Percentiles rank a stretch among this genome's conserved stretches.
Evolutionary conservation across 2,797 vertebrate species (phyloP).

Genomic region (Enteromius mattozi): DNA sequence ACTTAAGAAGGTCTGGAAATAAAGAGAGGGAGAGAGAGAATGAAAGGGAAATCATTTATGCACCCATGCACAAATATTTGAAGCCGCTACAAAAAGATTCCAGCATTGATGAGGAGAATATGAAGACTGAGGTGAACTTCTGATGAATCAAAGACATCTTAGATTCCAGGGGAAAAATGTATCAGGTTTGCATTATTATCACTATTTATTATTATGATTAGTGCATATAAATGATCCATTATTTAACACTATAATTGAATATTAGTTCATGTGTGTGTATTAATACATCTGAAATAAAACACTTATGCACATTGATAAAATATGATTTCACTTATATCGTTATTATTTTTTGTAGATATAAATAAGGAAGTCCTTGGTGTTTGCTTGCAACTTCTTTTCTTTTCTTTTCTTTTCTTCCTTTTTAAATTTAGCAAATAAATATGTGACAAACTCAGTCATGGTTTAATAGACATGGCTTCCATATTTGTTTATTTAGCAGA

Average conservation of each 20-base stretch:
- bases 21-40: slow-evolving; percentile 69
- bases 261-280: neutral
- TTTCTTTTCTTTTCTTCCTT: neutral
- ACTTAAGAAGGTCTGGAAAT: slow-evolving; percentile 43
- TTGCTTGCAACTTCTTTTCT: neutral
- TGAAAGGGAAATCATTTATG: slow-evolving; percentile 63
- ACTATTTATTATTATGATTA: neutral
- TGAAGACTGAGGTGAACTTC: neutral
- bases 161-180: neutral
- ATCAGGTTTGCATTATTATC: neutral
- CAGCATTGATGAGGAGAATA: slow-evolving; percentile 24
- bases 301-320: neutral
- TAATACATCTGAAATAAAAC: neutral
- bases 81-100: slow-evolving; percentile 39
- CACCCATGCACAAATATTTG: slow-evolving; percentile 71
- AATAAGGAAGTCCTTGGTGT: neutral
- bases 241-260: neutral
- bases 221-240: neutral
- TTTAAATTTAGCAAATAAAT: slow-evolving; percentile 43
- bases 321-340: neutral
- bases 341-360: neutral
- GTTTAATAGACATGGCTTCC: slow-evolving; percentile 73
- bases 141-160: slow-evolving; percentile 9
- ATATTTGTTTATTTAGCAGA: slow-evolving; percentile 79
- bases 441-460: slow-evolving; percentile 62